phyloP scores from a whole-genome alignment of 2,888 invertebrate genomes.

The Zootermopsis nevadensis region DNA sequence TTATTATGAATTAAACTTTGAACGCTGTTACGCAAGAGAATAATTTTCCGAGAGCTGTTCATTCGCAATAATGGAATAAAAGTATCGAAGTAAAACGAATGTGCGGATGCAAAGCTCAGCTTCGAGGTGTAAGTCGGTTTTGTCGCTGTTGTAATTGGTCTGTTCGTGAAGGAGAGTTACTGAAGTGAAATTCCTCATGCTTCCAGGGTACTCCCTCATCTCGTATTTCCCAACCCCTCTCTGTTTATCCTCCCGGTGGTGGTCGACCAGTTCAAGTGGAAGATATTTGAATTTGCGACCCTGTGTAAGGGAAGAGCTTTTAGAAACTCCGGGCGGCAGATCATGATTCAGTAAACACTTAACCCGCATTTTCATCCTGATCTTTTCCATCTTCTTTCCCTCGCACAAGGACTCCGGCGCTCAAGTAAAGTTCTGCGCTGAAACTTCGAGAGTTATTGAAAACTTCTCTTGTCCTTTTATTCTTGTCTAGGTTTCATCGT shows the following conservation, averaged over 20 bases:
- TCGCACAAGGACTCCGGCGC: constrained; percentile 12
- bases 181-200: constrained; percentile 3
- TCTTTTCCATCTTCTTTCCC: constrained; percentile 27
- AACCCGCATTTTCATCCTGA: constrained; percentile 46
- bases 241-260: constrained; percentile 28
- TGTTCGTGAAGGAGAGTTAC: neutral
- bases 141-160: constrained; percentile 16
- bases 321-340: constrained; percentile 45
- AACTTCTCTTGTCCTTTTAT: constrained; percentile 46
- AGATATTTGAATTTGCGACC: constrained; percentile 49
- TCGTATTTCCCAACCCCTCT: neutral
- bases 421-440: constrained; percentile 31
- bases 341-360: constrained; percentile 51
- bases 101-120: neutral
- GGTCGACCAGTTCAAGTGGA: constrained; percentile 44
- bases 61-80: neutral
- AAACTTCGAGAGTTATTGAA: constrained; percentile 37
- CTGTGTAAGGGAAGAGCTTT: constrained; percentile 42
- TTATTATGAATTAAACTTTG: neutral
- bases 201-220: neutral
- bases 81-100: neutral
- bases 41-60: neutral
- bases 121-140: neutral
- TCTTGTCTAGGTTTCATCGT: constrained; percentile 16
- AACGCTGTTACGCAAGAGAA: neutral